Conservation (phyloP, 2,888 invertebrate species). For the Ecliptopera silaceata region DNA sequence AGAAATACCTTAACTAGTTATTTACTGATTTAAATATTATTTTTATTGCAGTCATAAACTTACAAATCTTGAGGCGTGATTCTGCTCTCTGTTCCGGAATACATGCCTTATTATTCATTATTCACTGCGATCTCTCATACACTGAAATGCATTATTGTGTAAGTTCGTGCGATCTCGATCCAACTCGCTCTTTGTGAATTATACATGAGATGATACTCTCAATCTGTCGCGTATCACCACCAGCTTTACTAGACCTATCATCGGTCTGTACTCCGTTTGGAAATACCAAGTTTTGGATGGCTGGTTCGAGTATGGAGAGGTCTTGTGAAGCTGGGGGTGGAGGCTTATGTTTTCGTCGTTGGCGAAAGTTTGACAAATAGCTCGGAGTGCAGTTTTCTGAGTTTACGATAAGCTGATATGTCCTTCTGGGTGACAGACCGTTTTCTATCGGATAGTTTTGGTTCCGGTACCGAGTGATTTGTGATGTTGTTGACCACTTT, state of each 20-base stretch:
- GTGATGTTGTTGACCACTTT: conserved; percentile 40
- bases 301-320: conserved; percentile 13
- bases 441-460: conserved; percentile 56
- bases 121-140: conserved; percentile 60
- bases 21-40: too few relatives aligned
- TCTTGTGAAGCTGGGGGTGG: conserved; percentile 44
- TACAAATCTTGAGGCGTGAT: not conserved
- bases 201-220: conserved; percentile 74
- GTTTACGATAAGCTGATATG: conserved; percentile 64
- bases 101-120: conserved; percentile 57
- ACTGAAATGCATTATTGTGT: conserved; percentile 41
- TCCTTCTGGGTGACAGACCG: conserved; percentile 51
- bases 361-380: conserved; percentile 73
- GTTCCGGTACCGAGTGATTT: conserved; percentile 53
- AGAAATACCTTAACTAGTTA: too few relatives aligned
- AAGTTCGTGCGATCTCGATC: conserved; percentile 55
- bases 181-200: conserved; percentile 68
- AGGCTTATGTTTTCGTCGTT: conserved; percentile 61
- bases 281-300: conserved; percentile 6
- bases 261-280: not conserved
- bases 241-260: conserved; percentile 48
- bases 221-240: conserved; percentile 63
- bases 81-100: not conserved
- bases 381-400: conserved; percentile 61
- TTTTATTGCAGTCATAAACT: too few relatives aligned